A percentile compares a stretch with the other conserved stretches of the same genome.
These are phyloP conservation scores for Seira sanloemensis DNA, from an alignment of 2,888 invertebrate species.

Conservation along the genomic window DNA sequence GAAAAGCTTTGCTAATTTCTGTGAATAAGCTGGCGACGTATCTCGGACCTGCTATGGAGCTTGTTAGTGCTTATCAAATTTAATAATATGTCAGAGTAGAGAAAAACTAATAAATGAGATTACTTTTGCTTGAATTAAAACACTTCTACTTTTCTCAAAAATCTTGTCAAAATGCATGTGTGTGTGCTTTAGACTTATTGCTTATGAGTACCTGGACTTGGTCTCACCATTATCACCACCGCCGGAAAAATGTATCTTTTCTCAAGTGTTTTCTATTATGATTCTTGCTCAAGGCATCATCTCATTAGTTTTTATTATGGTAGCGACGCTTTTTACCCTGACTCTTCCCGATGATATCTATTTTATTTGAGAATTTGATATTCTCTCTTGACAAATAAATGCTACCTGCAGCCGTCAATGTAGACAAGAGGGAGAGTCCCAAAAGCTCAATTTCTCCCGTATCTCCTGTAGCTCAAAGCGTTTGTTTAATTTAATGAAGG, in stretches of 20 bases:
- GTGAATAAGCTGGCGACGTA: background rate
- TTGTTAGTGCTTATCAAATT: conserved; percentile 20
- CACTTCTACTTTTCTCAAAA: no score
- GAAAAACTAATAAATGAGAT: conserved; percentile 33
- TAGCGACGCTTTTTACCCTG: conserved; percentile 30
- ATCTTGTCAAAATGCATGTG: no score
- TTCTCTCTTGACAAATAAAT: conserved; percentile 29
- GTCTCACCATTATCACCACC: no score
- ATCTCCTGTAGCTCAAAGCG: conserved; percentile 24
- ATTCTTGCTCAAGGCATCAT: conserved; percentile 21
- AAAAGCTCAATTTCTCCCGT: background rate
- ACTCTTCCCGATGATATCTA: conserved; percentile 15
- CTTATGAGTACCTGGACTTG: no score
- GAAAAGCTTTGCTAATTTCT: no score
- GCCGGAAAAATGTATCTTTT: no score
- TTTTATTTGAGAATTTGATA: conserved; percentile 21
- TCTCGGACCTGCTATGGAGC: conserved; percentile 7
- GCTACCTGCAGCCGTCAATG: background rate
- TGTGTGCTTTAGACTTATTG: no score
- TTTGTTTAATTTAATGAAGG: conserved; percentile 40
- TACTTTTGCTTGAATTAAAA: no score
- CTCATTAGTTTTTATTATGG: conserved; percentile 49
- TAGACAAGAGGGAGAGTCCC: background rate
- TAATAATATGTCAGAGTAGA: conserved; percentile 19
- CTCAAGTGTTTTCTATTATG: no score